Evolutionary conservation across 2,797 vertebrate species (phyloP), one percentile per base, ranked within the genome.

Genomic region (Centropyge bicolor): DNA sequence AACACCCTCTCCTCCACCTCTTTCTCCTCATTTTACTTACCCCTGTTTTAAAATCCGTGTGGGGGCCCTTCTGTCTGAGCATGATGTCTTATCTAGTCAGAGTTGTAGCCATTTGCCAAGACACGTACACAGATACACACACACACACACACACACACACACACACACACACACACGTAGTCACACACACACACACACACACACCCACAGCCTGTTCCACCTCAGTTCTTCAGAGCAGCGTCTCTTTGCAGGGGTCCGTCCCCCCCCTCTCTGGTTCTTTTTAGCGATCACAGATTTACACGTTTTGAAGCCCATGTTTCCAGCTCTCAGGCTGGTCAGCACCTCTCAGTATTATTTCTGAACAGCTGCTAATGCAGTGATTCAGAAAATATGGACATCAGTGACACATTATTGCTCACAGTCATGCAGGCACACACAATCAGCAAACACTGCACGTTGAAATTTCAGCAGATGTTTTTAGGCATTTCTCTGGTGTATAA

Each of bases 21-120:
- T 46, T 80, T 82, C 85, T 86, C 87, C 85, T 88, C 78, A 86
- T 84, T 83, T 65, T 78, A 72, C 79, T 66, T 41, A 76, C 87
- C 93, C 89, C 79, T 78, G 72, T 89, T 92, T 89, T 76, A 10
- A 84, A 79, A 87, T 84, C 81, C 38, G 61, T 83, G 75, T 92
- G 92, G 92, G 89, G 94, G 95, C 94, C 95, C 94, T 95, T 95
- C 94, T 95, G 95, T 95, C 94, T 95, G 88, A 91, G 91, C 89
- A 93, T 85, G 81, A 89, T 91, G 93, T 95, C 92, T 94, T 94
- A 95, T 91, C 78, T 87, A 90, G 84, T 86, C 70, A 91, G 83
- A 91, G 85, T 86, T 91, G 85, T 90, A 92, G 89, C 89, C 91
- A 86, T 92, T 92, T 91, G 88, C 92, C 90, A 93, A 91, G 86